Percentiles rank a stretch among this genome's conserved stretches.
phyloP scores from a whole-genome alignment of 2,797 vertebrate species.

The Manis crassicaudata region DNA sequence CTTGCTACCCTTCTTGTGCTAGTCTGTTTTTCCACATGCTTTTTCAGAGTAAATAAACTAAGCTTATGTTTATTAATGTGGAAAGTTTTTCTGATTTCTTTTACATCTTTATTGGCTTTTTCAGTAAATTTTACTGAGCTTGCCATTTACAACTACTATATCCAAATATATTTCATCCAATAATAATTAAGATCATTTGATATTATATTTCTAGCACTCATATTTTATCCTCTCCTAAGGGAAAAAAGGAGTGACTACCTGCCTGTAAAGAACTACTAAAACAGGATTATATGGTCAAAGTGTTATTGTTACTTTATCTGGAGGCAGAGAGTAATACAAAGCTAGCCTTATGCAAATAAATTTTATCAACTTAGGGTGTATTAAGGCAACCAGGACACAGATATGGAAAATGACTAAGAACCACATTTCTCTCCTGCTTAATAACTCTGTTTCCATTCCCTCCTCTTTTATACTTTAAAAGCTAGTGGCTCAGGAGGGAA shows the following conservation, averaged over 20 bases:
- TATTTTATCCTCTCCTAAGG: not conserved
- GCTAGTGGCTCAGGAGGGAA: not conserved
- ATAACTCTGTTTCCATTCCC: not conserved
- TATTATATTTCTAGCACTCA: not conserved
- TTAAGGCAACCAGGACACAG: not conserved
- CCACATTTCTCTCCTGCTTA: not conserved
- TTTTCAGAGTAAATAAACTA: slow-evolving; percentile 28
- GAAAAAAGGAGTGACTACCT: slow-evolving; percentile 6
- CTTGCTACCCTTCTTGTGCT: not conserved
- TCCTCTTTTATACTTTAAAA: not conserved
- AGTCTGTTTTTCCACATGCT: not conserved
- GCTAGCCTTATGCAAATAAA: slow-evolving; percentile 35
- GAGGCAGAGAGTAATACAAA: slow-evolving; percentile 80
- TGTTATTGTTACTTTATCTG: not conserved
- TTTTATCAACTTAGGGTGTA: not conserved
- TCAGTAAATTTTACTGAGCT: slow-evolving; percentile 33
- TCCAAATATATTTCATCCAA: not conserved
- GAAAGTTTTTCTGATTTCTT: not conserved
- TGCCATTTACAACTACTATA: not conserved
- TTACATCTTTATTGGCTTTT: not conserved
- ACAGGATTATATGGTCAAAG: not conserved
- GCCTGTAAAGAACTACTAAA: not conserved
- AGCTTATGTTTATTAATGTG: slow-evolving; percentile 33
- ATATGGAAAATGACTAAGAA: not conserved
- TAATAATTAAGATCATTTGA: not conserved